Conservation (phyloP, 2,888 invertebrate species). For the Acanthosoma haemorrhoidale region DNA sequence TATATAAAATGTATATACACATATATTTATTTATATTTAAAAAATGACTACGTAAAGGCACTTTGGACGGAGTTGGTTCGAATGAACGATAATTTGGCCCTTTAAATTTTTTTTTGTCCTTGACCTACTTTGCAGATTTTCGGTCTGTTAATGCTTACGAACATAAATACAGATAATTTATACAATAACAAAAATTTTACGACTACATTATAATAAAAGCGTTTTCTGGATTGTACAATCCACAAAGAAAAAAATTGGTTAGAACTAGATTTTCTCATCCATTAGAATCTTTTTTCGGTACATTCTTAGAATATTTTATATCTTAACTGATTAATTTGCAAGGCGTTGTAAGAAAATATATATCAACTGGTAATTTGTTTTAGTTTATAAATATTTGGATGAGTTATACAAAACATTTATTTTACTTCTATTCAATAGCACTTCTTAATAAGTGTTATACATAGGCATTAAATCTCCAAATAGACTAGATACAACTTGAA, state of each 20-base stretch:
- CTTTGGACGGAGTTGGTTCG: conserved; percentile 7
- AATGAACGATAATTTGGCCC: not conserved
- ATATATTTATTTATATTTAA: not conserved
- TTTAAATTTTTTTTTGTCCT: not conserved
- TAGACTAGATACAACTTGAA: too few species aligned
- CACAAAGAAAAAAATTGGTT: not conserved
- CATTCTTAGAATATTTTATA: too few species aligned
- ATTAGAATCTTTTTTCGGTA: not conserved
- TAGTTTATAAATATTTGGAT: too few species aligned
- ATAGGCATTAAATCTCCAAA: too few species aligned
- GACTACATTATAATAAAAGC: not conserved
- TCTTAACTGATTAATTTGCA: too few species aligned
- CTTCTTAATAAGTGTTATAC: too few species aligned
- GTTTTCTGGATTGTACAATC: not conserved
- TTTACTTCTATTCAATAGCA: too few species aligned
- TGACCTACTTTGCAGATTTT: not conserved
- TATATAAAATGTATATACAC: not conserved
- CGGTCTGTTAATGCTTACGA: not conserved
- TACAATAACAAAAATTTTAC: not conserved
- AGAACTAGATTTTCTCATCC: not conserved
- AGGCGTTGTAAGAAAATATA: too few species aligned
- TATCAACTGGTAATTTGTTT: too few species aligned
- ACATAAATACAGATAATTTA: too few species aligned
- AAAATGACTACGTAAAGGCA: not conserved
- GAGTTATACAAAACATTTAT: too few species aligned